Evolutionary conservation across 2,113 vertebrate species (phyloP), one percentile per base, ranked within the genome.

Genomic region (Pelusios castaneus): DNA sequence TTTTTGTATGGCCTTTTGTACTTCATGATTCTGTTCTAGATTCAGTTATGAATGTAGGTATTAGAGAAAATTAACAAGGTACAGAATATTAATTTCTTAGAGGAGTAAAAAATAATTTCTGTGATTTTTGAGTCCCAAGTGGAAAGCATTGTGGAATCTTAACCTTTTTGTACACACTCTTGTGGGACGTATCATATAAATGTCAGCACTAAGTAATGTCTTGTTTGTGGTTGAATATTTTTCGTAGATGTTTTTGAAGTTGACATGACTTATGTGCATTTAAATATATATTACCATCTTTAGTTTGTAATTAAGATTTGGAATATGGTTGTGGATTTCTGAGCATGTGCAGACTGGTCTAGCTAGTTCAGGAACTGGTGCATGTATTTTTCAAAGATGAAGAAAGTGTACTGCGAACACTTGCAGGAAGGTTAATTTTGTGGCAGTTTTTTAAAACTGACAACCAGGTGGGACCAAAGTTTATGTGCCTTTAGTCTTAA

Each of bases 401-500:
- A 97, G 98, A 97, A 98, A 97, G 97, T 97, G 97, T 98, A 98
- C 98, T 98, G 98, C 98, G 95, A 96, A 97, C 89, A 94, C 95
- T 98, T 98, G 98, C 98, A 99, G 98, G 98, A 98, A 98, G 97
- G 97, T 96, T 97, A 97, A 97, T 98, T 97, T 97, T 98, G 98
- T 98, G 98, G 97, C 98, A 98, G 98, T 99, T 98, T 98, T 97
- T 97, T 97, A 97, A 98, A 99, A 98, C 98, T 98, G 99, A 98
- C 98, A 98, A 98, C 98, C 98, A 98, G 97, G 98, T 99, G 98
- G 99, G 99, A 99, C 99, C 99, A 99, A 99, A 99, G 98, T 99
- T 98, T 98, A 98, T 98, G 99, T 99, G 99, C 99, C 99, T 99
- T 99, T 98, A 99, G 99, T 99, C 98, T 99, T 99, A 99, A 99